Evolutionary conservation across 2,888 invertebrate genomes (phyloP), one percentile per base, ranked within the genome.

Genomic region (Aphidoletes aphidimyza): DNA sequence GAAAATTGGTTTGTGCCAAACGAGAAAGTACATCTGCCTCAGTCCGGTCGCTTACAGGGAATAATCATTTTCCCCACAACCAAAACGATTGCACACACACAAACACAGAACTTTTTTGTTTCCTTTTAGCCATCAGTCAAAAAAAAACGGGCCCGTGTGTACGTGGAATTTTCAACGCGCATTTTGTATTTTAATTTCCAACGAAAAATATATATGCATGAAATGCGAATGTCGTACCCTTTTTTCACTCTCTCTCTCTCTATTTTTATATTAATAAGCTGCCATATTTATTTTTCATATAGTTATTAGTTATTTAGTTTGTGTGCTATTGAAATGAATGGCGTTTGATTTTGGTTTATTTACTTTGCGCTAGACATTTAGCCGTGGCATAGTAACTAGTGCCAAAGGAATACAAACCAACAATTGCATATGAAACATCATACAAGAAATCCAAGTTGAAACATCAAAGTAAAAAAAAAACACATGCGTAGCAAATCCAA

Each of bases 281-380:
- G 69, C 69, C 69, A 69, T 69, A 69, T 69, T 69, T 69, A 69
- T 69, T 69, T 69, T 69, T 69, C 69, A 69, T 69, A 69, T 69
- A 69, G 69, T 69, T 69, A 69, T 69, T 69, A 69, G 26, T 30
- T 54, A 22, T 69, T 69, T 14, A 3, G 5, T 30, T 69, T 69
- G 30, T 3, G 22, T 69, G 9, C 34, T n/a, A 5, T 54, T 30
- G 26, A 30, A 69, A 69, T 69, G 26, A 26, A 30, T 22, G 54
- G 26, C 54, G 54, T 54, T 54, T 11, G 22, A 54, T 54, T n/a
- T 69, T 69, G 30, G 34, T 30, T 69, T 69, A 69, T 69, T 69
- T 69, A 69, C 69, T 69, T 69, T 69, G 6, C n/a, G n/a, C n/a
- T n/a, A n/a, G n/a, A n/a, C n/a, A n/a, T n/a, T n/a, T n/a, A 22